Evolutionary conservation across 2,113 vertebrate species (phyloP).

Genomic region (Leuciscus idus): DNA sequence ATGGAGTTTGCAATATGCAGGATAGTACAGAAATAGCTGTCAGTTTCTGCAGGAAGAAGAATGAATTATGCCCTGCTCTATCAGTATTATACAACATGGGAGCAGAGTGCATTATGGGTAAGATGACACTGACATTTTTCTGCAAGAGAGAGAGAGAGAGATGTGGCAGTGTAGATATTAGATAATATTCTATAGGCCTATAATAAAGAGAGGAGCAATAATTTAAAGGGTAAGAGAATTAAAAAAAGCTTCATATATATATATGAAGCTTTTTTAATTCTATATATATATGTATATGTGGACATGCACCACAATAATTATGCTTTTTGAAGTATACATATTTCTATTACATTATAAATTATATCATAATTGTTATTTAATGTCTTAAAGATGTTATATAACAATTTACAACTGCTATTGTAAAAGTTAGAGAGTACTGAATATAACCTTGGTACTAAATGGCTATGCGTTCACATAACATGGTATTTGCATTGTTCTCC

Average conservation of each 20-base stretch:
- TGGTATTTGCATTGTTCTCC: not conserved
- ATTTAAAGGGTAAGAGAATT: not conserved
- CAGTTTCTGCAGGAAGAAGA: slow-evolving; percentile 3
- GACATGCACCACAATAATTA: too few species aligned
- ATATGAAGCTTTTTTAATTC: too few species aligned
- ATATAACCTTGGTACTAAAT: not conserved
- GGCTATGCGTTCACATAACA: not conserved
- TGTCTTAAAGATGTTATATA: not conserved
- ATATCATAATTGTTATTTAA: not conserved
- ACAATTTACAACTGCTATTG: not conserved
- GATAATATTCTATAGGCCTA: not conserved
- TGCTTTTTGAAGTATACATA: too few species aligned
- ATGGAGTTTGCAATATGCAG: not conserved
- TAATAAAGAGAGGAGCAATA: not conserved
- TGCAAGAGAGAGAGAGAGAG: not conserved
- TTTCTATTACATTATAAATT: too few species aligned
- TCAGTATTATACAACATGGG: slow-evolving; percentile 2
- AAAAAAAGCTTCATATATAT: not conserved
- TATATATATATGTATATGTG: too few species aligned
- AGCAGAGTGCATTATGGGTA: slow-evolving; percentile 30
- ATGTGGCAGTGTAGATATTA: not conserved
- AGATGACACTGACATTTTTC: slow-evolving; percentile 7
- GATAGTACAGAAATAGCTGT: slow-evolving; percentile 1
- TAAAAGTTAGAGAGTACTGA: not conserved
- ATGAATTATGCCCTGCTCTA: not conserved